Conservation (phyloP, 1,140 invertebrate species). For the Drosophila dunni region DNA sequence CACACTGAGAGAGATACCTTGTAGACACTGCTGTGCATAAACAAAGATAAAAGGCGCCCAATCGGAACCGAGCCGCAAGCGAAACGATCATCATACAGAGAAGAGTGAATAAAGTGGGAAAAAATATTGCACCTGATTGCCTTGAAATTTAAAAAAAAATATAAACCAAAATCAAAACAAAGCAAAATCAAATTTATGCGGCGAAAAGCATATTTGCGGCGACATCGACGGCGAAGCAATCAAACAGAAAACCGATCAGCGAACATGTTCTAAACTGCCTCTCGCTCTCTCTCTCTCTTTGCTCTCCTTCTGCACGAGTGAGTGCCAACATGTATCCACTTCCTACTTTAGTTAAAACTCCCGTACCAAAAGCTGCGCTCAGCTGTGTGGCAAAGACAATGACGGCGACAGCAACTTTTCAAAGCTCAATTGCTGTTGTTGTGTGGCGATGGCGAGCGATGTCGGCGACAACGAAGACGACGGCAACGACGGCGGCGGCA, state of each 20-base stretch:
- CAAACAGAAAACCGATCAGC: constrained; percentile 54
- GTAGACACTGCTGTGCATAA: constrained; percentile 30
- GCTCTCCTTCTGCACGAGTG: neutral
- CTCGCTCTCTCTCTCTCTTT: constrained; percentile 12
- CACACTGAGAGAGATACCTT: constrained; percentile 8
- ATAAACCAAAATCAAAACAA: constrained; percentile 41
- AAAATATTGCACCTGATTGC: constrained; percentile 80
- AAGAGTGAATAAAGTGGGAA: constrained; percentile 28
- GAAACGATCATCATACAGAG: constrained; percentile 23
- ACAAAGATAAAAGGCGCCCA: constrained; percentile 63
- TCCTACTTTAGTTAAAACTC: constrained; percentile 50
- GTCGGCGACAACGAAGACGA: too few species aligned
- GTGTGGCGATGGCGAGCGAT: constrained; percentile 29
- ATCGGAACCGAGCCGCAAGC: constrained; percentile 63
- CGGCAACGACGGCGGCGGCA: constrained; percentile 29
- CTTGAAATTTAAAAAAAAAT: constrained; percentile 70
- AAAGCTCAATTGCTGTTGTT: constrained; percentile 71
- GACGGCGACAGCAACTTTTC: constrained; percentile 71
- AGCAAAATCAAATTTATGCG: constrained; percentile 61
- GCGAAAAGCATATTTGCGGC: constrained; percentile 50
- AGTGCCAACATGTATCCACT: constrained; percentile 28
- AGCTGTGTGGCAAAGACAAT: constrained; percentile 45
- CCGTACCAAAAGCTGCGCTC: constrained; percentile 54
- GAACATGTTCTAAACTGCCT: constrained; percentile 54
- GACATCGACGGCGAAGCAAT: constrained; percentile 34